Percentiles rank a stretch among this genome's conserved stretches.
Conservation (phyloP, 2,113 vertebrate genomes). For the Ploceus nigricollis region DNA sequence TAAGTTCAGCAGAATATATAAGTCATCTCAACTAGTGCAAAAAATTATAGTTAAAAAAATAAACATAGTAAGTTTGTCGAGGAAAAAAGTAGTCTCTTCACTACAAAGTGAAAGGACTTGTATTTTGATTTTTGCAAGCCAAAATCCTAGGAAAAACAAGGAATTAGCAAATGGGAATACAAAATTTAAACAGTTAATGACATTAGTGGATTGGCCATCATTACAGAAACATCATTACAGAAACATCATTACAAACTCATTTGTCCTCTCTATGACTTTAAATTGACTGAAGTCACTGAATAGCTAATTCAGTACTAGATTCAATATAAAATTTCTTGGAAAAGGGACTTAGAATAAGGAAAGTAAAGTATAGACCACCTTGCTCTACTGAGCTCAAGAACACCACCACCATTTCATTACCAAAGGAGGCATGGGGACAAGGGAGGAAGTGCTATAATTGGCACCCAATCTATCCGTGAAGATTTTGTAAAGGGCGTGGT, state of each 20-base stretch:
- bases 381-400: not conserved
- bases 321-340: not conserved
- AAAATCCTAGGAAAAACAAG: not conserved
- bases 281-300: not conserved
- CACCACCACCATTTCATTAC: not conserved
- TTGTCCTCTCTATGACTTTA: not conserved
- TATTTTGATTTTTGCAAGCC: not conserved
- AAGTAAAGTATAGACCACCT: not conserved
- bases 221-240: not conserved
- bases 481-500: not conserved
- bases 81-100: not conserved
- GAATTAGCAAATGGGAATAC: not conserved
- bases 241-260: not conserved
- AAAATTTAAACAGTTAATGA: not conserved
- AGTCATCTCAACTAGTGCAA: not conserved
- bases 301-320: not conserved
- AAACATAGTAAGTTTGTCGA: not conserved
- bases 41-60: not conserved
- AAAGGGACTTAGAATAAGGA: not conserved
- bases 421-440: not conserved
- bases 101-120: not conserved
- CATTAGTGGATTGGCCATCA: not conserved
- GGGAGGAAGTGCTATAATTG: not conserved
- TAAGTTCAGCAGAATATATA: not conserved
- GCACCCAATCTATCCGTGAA: not conserved